Percentiles rank a stretch among this genome's conserved stretches.
phyloP scores from a whole-genome alignment of 2,888 invertebrate genomes.

The Chorisops tibialis region DNA sequence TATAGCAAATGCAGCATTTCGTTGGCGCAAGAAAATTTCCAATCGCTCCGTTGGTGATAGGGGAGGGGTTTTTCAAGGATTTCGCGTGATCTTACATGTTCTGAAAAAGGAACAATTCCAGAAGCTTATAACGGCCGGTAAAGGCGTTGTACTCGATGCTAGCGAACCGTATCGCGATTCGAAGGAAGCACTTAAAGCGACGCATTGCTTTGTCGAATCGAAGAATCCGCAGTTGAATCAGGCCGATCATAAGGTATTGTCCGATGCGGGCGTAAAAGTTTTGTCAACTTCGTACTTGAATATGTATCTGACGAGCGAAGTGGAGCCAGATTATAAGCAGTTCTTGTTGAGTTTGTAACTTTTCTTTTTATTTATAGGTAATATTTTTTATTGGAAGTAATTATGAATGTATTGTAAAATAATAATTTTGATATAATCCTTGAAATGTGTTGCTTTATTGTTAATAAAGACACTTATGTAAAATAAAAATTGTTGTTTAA shows the following conservation, averaged over 20 bases:
- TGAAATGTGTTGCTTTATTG: too few relatives aligned
- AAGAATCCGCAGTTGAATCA: conserved; percentile 43
- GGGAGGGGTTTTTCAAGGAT: conserved; percentile 56
- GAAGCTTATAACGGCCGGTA: conserved; percentile 74
- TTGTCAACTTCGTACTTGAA: conserved; percentile 49
- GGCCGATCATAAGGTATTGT: conserved; percentile 40
- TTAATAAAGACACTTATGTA: too few relatives aligned
- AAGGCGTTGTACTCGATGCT: conserved; percentile 62
- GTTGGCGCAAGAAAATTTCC: conserved; percentile 64
- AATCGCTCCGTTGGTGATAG: conserved; percentile 53
- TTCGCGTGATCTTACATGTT: conserved; percentile 59
- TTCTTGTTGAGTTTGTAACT: conserved; percentile 34
- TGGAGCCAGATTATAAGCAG: conserved; percentile 43
- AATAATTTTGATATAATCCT: too few relatives aligned
- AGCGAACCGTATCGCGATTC: conserved; percentile 41
- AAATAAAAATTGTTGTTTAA: too few relatives aligned
- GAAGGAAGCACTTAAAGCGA: conserved; percentile 37
- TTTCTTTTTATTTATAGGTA: not conserved
- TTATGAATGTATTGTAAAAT: not conserved
- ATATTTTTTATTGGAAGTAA: not conserved
- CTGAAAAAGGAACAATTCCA: conserved; percentile 61
- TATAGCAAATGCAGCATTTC: conserved; percentile 60
- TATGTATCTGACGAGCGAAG: conserved; percentile 46
- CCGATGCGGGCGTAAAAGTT: conserved; percentile 40
- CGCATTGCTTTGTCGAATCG: conserved; percentile 48